A percentile compares a stretch with the other conserved stretches of the same genome.
phyloP scores from a whole-genome alignment of 2,113 vertebrate genomes.

The Psilopsiagon aurifrons region DNA sequence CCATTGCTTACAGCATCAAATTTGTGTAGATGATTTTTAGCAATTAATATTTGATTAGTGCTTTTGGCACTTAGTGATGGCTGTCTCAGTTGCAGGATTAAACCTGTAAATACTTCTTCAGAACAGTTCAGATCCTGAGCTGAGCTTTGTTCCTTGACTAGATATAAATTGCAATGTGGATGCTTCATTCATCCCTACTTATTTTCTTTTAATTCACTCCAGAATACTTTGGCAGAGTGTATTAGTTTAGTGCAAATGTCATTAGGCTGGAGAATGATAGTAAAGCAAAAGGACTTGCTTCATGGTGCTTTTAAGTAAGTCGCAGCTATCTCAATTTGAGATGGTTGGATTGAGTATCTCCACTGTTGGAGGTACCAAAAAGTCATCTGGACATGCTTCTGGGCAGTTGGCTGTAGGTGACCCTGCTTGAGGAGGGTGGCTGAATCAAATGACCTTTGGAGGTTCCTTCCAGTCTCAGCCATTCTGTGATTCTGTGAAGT shows the following conservation, averaged over 20 bases:
- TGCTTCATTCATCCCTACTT: background rate
- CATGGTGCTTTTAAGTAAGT: background rate
- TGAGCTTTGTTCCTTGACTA: background rate
- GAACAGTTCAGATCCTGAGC: background rate
- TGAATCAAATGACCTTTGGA: background rate
- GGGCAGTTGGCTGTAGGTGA: background rate
- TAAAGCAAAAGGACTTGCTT: background rate
- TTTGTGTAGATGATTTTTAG: background rate
- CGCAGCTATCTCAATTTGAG: background rate
- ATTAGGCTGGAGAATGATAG: background rate
- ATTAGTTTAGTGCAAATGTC: background rate
- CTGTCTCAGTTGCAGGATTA: background rate
- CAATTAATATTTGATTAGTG: background rate
- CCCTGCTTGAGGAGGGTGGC: background rate
- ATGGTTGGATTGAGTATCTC: background rate
- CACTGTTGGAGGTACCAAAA: background rate
- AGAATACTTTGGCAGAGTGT: background rate
- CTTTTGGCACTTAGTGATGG: background rate
- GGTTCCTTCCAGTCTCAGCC: background rate
- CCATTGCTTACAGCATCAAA: background rate
- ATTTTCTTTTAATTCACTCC: background rate
- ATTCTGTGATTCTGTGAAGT: background rate
- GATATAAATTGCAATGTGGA: background rate
- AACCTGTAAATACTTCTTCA: background rate
- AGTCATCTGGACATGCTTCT: background rate